These are phyloP conservation scores for Stegodyphus mimosarum DNA, from an alignment of 1,140 invertebrate genomes.

Conservation along the genomic window DNA sequence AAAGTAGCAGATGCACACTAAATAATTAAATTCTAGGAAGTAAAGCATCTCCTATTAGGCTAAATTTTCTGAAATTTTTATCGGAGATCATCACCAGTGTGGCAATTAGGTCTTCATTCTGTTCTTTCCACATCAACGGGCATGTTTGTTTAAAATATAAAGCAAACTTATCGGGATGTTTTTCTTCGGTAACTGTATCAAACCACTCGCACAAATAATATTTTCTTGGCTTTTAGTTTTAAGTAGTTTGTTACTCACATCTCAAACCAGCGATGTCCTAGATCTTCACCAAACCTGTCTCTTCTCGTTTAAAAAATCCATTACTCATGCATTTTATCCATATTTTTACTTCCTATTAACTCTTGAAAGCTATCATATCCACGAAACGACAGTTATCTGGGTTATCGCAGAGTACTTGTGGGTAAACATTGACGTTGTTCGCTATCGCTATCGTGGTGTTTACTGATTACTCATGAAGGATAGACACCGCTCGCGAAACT, in stretches of 20 bases:
- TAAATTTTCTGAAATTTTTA: no score
- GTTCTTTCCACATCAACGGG: no score
- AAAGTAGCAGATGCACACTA: neutral
- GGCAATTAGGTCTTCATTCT: no score
- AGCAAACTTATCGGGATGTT: no score
- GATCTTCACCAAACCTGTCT: neutral
- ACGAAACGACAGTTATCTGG: conserved; percentile 44
- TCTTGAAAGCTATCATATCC: conserved; percentile 43
- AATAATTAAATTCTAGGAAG: neutral
- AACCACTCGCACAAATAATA: no score
- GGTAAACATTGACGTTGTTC: conserved; percentile 40
- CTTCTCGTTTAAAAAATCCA: neutral
- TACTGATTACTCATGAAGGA: conserved; percentile 44
- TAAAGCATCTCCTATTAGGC: neutral
- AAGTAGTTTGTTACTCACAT: no score
- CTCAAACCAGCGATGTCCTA: neutral
- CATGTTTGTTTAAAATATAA: no score
- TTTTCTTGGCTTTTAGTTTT: neutral
- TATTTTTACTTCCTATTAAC: neutral
- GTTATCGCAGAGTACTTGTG: conserved; percentile 42
- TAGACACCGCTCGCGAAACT: conserved; percentile 10
- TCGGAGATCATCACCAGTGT: no score
- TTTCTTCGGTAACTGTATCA: no score
- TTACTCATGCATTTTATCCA: no score
- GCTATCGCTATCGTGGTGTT: conserved; percentile 19